Base-by-base conservation (phyloP, 2,797 vertebrate genomes). In the Lagorchestes hirsutus region DNA sequence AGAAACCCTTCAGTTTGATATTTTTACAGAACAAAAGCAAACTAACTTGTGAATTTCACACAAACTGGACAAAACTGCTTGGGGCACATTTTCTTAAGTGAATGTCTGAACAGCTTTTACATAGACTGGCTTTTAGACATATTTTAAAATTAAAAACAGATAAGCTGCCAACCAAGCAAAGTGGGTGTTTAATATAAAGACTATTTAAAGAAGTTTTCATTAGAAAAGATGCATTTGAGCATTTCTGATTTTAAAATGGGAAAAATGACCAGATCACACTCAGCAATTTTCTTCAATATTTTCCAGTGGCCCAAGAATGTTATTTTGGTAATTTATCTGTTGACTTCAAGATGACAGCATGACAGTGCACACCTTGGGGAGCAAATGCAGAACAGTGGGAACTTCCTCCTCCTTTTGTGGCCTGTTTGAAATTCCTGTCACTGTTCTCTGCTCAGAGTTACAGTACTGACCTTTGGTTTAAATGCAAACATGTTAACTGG, bases 311-410 rank as follows among this genome's bases (percentile, higher is more conserved):
- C 0, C 27, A 91, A 92, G 91, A 40, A 58, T 16, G 91, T 54
- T 34, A 54, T 82, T 57, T 31, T 94, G 59, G 8, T 4, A 92
- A 24, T 50, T 92, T 87, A 4, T n/a, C 40, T 55, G 13, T 24
- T 93, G 90, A 82, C 54, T 95, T 95, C 93, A 54, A 91, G 93
- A 62, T 92, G 91, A 56, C 2, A 55, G 59, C 67, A 40, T 87
- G 74, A 50, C 11, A 46, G 40, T 87, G 74, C 6, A 87, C 18
- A 27, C 27, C 40, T 87, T 87, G 74, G 40, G 74, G 74, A 87
- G 40, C 0, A 50, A 87, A 50, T 28, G 46, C 22, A 87, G 24
- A 87, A 50, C 8, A 87, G 40, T 87, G 24, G 67, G 12, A 87
- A 46, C 74, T 24, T 87, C 9, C 74, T 46, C 40, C 50, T 52